Base-by-base conservation (phyloP, 2,797 vertebrate species). In the Gallinago stenura region DNA sequence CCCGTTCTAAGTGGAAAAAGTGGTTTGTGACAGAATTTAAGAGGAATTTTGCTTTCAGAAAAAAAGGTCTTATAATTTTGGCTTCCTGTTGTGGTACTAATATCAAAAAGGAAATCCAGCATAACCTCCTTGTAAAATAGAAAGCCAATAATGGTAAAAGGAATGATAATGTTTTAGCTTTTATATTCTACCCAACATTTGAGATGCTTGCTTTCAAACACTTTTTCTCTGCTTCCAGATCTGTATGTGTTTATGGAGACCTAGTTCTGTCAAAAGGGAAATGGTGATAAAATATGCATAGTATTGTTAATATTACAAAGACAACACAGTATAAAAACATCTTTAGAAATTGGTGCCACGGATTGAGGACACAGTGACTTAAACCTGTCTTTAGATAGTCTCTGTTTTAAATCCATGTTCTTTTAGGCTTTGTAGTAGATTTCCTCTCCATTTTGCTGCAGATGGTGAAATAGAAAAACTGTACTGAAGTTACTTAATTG, bases 181-280 rank as follows among this genome's bases (percentile, higher is more conserved):
- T 87, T 91, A 19, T 79, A 33, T 81, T 28, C 51, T 87, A 19
- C 37, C 21, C 54, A 87, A 41, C 21, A 39, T 81, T 76, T 65
- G 25, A 89, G n/a, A 62, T 71, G 30, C 69, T 94, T 96, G 26
- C 69, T 94, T 94, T 62, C 35, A 79, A 87, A 64, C 58, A 31
- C 37, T 79, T 89, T 31, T 12, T 37, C n/a, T 91, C 13, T n/a
- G 7, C 65, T 96, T 94, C 75, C 53, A 75, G 53, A 69, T 94
- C 41, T 37, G 65, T 78, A 17, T 2, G 5, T 92, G 83, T 90
- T 93, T 94, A 43, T 90, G 51, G 66, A 96, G 95, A 90, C 95
- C 96, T 82, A 94, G 77, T 96, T 96, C 80, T 94, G 91, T 96
- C 94, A 95, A 88, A 95, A 95, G 14, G 66, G 61, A 92, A 91